Conservation (phyloP, 2,797 vertebrate species). For the Anguilla anguilla region DNA sequence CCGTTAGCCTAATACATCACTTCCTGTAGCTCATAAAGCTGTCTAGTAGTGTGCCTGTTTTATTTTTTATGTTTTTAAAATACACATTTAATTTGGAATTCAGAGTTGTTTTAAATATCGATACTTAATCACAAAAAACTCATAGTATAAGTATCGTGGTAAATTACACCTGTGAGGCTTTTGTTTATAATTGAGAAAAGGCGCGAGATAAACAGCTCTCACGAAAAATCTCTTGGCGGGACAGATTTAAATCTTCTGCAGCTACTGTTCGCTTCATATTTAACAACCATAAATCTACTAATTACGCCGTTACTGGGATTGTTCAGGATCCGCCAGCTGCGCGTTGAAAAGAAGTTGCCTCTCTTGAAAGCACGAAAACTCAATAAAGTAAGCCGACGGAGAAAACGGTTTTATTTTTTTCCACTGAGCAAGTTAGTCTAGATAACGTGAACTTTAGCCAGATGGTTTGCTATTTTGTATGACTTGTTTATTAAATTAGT, state of each 20-base stretch:
- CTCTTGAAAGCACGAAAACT: slow-evolving; percentile 56
- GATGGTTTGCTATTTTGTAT: not conserved
- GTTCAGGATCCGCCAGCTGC: not conserved
- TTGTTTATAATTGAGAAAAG: not conserved
- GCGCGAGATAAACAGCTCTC: slow-evolving; percentile 4
- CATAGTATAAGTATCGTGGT: not conserved
- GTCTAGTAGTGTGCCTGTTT: slow-evolving; percentile 44
- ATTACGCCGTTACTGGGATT: not conserved
- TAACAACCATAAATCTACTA: not conserved
- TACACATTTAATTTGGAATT: not conserved
- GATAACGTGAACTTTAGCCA: not conserved
- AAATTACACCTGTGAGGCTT: not conserved
- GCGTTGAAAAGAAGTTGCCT: not conserved
- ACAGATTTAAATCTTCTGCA: not conserved
- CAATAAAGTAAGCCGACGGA: slow-evolving; percentile 7
- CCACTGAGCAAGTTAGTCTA: not conserved
- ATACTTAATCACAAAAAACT: not conserved
- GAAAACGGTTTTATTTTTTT: not conserved
- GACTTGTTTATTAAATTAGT: not conserved
- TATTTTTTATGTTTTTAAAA: slow-evolving; percentile 9
- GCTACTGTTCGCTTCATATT: not conserved
- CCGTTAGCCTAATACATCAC: slow-evolving; percentile 41
- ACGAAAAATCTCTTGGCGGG: not conserved
- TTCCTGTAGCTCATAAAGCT: slow-evolving; percentile 47
- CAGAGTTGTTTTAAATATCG: not conserved